phyloP scores from a whole-genome alignment of 1,140 invertebrate genomes.

The Littorina saxatilis region DNA sequence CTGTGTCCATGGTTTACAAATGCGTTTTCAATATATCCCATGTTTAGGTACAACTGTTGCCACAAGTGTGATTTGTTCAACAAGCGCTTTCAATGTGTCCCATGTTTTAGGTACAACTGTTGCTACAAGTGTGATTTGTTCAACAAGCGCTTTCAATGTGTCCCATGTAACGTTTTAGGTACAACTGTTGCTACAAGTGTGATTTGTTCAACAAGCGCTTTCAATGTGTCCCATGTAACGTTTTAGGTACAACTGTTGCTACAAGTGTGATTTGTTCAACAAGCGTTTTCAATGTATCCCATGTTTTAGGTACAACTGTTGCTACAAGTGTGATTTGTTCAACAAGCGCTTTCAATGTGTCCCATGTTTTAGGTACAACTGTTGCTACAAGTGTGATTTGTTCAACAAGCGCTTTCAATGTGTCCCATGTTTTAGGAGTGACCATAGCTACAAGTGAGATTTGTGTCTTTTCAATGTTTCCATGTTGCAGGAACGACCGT shows the following conservation, averaged over 20 bases:
- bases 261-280: slow-evolving; percentile 57
- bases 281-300: slow-evolving; percentile 65
- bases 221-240: too few species aligned
- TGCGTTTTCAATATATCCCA: too few species aligned
- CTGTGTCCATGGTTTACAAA: too few species aligned
- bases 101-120: too few species aligned
- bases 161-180: neutral
- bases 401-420: slow-evolving; percentile 66
- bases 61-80: too few species aligned
- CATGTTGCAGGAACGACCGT: slow-evolving; percentile 54
- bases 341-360: slow-evolving; percentile 62
- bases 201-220: slow-evolving; percentile 61
- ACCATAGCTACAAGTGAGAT: slow-evolving; percentile 55
- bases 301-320: slow-evolving; percentile 54
- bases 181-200: slow-evolving; percentile 49
- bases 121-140: too few species aligned
- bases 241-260: slow-evolving; percentile 57
- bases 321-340: slow-evolving; percentile 58
- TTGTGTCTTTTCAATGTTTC: too few species aligned
- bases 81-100: too few species aligned
- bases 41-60: too few species aligned
- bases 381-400: slow-evolving; percentile 53
- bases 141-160: too few species aligned
- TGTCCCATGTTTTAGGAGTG: slow-evolving; percentile 54
- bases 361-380: slow-evolving; percentile 54